Conservation (phyloP, 2,888 invertebrate species). For the Limnephilus rhombicus region DNA sequence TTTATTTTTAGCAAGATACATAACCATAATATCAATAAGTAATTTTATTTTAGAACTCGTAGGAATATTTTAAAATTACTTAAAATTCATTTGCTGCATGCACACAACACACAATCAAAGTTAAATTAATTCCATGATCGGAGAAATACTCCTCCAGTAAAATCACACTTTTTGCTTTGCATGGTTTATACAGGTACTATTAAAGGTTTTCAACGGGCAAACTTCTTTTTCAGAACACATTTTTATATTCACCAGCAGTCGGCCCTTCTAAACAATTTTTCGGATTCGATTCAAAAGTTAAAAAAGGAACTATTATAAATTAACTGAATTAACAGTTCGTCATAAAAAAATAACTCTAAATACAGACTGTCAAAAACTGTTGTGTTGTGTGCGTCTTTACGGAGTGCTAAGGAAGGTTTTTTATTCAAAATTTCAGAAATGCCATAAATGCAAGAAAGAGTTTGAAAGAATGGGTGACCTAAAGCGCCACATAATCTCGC, state of each 20-base stretch:
- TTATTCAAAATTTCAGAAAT: slow-evolving; percentile 69
- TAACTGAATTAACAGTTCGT: neutral
- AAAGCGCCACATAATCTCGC: slow-evolving; percentile 76
- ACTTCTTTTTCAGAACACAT: slow-evolving; percentile 1
- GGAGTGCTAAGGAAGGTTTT: slow-evolving; percentile 3
- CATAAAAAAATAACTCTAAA: neutral
- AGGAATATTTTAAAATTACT: neutral
- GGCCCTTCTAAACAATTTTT: neutral
- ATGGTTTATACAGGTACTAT: neutral
- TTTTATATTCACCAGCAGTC: neutral
- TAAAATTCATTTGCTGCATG: neutral
- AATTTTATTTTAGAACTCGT: neutral
- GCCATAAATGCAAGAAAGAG: slow-evolving; percentile 73
- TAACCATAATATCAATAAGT: too few species aligned
- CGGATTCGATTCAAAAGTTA: neutral
- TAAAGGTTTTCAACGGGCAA: neutral
- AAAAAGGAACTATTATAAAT: neutral
- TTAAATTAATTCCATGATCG: neutral
- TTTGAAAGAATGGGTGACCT: slow-evolving; percentile 75
- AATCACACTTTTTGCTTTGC: neutral
- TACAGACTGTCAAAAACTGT: neutral
- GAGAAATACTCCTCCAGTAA: neutral
- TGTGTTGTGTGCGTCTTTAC: slow-evolving; percentile 1
- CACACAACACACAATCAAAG: neutral
- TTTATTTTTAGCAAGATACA: neutral